Evolutionary conservation across 2,113 vertebrate species (phyloP).

Genomic region (Cheilinus undulatus): DNA sequence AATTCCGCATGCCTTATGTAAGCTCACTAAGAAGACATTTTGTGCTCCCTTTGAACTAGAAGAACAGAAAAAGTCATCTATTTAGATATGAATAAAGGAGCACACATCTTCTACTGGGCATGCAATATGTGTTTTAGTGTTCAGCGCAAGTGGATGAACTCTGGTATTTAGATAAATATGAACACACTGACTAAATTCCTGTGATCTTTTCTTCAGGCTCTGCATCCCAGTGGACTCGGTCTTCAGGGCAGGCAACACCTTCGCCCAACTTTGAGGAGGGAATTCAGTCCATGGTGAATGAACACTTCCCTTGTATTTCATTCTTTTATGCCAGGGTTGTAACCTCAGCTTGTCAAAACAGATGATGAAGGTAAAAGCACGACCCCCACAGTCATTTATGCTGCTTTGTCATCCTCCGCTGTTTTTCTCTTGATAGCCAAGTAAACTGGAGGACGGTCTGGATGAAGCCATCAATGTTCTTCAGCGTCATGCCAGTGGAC

Average conservation of each 20-base stretch:
- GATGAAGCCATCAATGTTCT: constrained; percentile 97
- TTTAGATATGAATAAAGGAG: no score
- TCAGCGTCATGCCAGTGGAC: constrained; percentile 91
- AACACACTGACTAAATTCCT: no score
- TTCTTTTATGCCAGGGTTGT: background rate
- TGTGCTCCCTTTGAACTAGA: no score
- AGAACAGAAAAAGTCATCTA: no score
- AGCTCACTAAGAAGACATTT: no score
- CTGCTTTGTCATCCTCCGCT: background rate
- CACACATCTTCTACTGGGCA: no score
- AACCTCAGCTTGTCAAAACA: background rate
- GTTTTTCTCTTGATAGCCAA: constrained; percentile 78
- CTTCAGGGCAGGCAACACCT: constrained; percentile 90
- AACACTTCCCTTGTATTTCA: background rate
- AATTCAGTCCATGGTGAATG: constrained; percentile 89
- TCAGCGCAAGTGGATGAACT: no score
- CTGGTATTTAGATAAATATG: no score
- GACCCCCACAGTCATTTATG: background rate
- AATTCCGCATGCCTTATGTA: no score
- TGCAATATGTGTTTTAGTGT: no score
- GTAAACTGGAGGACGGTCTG: constrained; percentile 95
- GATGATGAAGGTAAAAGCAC: background rate
- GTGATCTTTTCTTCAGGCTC: constrained; percentile 75
- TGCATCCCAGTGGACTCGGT: constrained; percentile 93
- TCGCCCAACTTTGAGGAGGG: constrained; percentile 92